Evolutionary conservation across 2,113 vertebrate species (phyloP).

Genomic region (Ictalurus punctatus): DNA sequence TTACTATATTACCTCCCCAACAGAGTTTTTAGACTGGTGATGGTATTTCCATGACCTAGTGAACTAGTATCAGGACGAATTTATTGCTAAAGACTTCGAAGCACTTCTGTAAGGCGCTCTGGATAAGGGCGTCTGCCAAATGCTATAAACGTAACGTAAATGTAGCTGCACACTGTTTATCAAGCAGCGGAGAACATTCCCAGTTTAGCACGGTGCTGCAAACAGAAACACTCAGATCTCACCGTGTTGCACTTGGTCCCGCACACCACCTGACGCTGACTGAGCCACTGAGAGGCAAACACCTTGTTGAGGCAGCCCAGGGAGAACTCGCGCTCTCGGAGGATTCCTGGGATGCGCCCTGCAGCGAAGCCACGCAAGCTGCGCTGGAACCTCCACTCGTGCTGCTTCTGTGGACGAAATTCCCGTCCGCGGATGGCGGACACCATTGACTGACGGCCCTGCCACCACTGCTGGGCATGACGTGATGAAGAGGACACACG

Average conservation of each 20-base stretch:
- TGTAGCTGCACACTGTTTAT: not conserved
- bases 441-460: constrained; percentile 83
- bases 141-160: no score
- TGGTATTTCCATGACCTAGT: no score
- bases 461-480: constrained; percentile 75
- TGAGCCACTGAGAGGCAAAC: constrained; percentile 98
- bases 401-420: constrained; percentile 85
- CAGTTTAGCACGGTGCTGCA: not conserved
- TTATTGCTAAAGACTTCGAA: no score
- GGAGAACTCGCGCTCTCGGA: constrained; percentile 90
- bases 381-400: constrained; percentile 80
- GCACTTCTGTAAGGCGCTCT: no score
- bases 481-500: constrained; percentile 76
- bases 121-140: no score
- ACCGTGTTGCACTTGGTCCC: constrained; percentile 99
- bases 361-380: constrained; percentile 87
- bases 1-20: no score
- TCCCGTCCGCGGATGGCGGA: constrained; percentile 90
- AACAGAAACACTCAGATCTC: constrained; percentile 57
- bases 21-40: no score
- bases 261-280: constrained; percentile 95
- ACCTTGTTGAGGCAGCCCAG: constrained; percentile 96
- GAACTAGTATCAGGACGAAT: no score
- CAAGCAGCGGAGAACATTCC: not conserved
- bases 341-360: constrained; percentile 86